Percentiles rank a stretch among this genome's conserved stretches.
Conservation (phyloP, 2,888 invertebrate genomes). For the Chymomyza procnemis region DNA sequence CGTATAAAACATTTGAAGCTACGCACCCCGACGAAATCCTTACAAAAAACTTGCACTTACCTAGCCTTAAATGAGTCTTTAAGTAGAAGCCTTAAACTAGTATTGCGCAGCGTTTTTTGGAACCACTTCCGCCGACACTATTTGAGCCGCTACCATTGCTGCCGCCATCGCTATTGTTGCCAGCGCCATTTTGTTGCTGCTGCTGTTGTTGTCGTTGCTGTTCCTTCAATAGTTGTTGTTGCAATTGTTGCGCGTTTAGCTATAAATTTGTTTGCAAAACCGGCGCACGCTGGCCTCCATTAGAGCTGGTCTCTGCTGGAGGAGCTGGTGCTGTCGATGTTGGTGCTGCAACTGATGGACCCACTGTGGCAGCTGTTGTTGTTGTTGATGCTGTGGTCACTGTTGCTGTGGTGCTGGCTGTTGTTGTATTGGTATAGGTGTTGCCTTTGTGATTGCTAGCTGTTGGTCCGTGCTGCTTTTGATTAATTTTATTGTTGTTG, state of each 20-base stretch:
- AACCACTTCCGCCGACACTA: slow-evolving; percentile 43
- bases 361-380: slow-evolving; percentile 8
- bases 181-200: slow-evolving; percentile 20
- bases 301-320: slow-evolving; percentile 37
- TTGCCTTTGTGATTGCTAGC: slow-evolving; percentile 34
- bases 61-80: neutral
- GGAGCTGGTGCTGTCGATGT: slow-evolving; percentile 22
- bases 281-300: slow-evolving; percentile 45
- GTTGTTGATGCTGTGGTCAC: slow-evolving; percentile 5
- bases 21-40: neutral
- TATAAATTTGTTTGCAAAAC: slow-evolving; percentile 75
- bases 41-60: neutral
- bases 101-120: slow-evolving; percentile 74
- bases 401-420: slow-evolving; percentile 6
- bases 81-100: slow-evolving; percentile 61
- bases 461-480: slow-evolving; percentile 66
- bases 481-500: slow-evolving; percentile 78
- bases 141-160: slow-evolving; percentile 43
- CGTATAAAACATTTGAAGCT: neutral
- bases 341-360: slow-evolving; percentile 10
- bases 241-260: slow-evolving; percentile 73
- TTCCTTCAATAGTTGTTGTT: slow-evolving; percentile 57
- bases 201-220: slow-evolving; percentile 46
- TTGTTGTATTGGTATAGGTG: slow-evolving; percentile 23
- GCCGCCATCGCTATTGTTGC: slow-evolving; percentile 28